phyloP scores from a whole-genome alignment of 2,113 vertebrate genomes.

The Hemiscyllium ocellatum region DNA sequence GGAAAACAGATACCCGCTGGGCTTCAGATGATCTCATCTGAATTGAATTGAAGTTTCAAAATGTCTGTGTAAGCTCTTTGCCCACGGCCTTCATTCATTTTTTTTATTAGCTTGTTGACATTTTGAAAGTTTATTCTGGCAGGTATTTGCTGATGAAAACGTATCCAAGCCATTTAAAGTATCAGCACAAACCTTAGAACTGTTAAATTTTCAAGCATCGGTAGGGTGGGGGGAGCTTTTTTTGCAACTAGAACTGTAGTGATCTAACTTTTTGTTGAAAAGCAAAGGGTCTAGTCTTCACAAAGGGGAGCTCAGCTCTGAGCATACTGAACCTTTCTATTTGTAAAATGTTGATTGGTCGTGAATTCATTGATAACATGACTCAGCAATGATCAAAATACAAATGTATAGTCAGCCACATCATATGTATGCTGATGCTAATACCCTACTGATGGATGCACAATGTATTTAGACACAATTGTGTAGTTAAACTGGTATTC shows the following conservation, averaged over 20 bases:
- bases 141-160: background rate
- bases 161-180: background rate
- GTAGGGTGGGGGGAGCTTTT: background rate
- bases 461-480: background rate
- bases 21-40: background rate
- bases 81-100: background rate
- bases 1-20: background rate
- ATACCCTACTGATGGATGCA: background rate
- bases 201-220: background rate
- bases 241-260: background rate
- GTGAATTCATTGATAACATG: background rate
- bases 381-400: background rate
- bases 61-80: background rate
- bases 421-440: background rate
- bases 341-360: background rate
- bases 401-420: background rate
- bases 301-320: background rate
- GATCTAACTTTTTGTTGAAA: background rate
- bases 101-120: conserved; percentile 3
- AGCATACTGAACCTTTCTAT: background rate
- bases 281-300: background rate
- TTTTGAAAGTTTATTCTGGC: background rate
- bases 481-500: background rate
- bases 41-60: background rate
- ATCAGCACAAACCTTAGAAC: background rate